phyloP scores from a whole-genome alignment of 2,797 vertebrate species.

The Chiloscyllium punctatum region DNA sequence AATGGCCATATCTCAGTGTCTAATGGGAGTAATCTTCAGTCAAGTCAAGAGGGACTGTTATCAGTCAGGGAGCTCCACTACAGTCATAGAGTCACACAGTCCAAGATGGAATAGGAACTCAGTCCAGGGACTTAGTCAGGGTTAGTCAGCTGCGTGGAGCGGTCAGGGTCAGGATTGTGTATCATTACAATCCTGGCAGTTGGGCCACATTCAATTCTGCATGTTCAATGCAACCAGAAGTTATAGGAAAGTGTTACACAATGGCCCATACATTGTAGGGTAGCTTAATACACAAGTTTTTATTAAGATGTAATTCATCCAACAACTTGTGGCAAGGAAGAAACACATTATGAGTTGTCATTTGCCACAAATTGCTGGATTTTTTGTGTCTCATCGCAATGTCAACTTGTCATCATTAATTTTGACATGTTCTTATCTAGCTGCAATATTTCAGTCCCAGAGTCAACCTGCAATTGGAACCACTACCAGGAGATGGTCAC shows the following conservation, averaged over 20 bases:
- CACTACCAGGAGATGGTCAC: not conserved
- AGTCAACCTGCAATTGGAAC: not conserved
- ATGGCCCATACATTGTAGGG: not conserved
- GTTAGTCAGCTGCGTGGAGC: too few relatives aligned
- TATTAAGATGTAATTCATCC: not conserved
- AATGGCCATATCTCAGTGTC: too few relatives aligned
- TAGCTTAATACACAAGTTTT: too few relatives aligned
- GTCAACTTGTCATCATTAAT: not conserved
- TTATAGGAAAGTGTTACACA: not conserved
- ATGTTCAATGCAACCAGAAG: not conserved
- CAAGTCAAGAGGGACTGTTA: too few relatives aligned
- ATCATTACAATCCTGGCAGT: too few relatives aligned
- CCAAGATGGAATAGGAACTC: too few relatives aligned
- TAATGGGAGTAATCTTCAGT: too few relatives aligned
- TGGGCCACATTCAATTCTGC: not conserved
- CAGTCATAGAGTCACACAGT: too few relatives aligned
- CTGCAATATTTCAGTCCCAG: not conserved
- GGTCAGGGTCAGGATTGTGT: too few relatives aligned
- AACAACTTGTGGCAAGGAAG: not conserved
- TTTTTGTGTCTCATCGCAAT: not conserved
- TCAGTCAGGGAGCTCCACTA: too few relatives aligned
- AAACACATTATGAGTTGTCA: not conserved
- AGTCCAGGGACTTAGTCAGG: too few relatives aligned
- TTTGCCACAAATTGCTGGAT: not conserved
- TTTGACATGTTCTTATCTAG: not conserved